Conservation (phyloP, 1,140 invertebrate species). For the Drosophila gunungcola region DNA sequence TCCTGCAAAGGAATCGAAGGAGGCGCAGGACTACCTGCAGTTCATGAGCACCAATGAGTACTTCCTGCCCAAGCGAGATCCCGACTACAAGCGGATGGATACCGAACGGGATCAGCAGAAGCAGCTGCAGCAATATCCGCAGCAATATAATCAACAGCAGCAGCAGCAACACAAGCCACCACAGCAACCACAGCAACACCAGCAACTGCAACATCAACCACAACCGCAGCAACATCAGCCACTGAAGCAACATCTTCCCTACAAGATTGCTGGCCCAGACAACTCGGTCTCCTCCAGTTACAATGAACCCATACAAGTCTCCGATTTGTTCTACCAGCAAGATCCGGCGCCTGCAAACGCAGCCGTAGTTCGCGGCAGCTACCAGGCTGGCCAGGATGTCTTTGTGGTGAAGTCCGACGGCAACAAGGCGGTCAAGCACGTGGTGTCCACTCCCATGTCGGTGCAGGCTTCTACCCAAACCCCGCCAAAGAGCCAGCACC, state of each 20-base stretch:
- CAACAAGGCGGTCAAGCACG: conserved; percentile 77
- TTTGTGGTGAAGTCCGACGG: conserved; percentile 80
- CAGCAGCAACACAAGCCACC: conserved; percentile 8
- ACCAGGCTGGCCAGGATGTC: conserved; percentile 71
- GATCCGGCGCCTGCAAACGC: conserved; percentile 62
- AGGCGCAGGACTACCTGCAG: conserved; percentile 73
- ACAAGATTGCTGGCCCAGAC: conserved; percentile 24
- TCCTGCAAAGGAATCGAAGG: conserved; percentile 48
- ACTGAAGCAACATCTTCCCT: conserved; percentile 14
- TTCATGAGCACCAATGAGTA: conserved; percentile 83
- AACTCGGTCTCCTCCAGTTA: conserved; percentile 58
- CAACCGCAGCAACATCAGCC: conserved; percentile 26
- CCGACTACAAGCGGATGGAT: conserved; percentile 72
- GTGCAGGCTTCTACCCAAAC: conserved; percentile 38
- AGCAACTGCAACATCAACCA: conserved; percentile 8
- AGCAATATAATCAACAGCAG: conserved; percentile 31
- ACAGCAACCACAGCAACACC: conserved; percentile 24
- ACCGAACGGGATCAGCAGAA: conserved; percentile 60
- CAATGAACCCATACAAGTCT: conserved; percentile 67
- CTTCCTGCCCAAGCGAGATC: conserved; percentile 72
- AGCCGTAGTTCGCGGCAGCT: conserved; percentile 75
- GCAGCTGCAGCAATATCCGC: conserved; percentile 38
- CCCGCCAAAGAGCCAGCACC: conserved; percentile 40
- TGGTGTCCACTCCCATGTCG: conserved; percentile 49
- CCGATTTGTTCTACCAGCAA: conserved; percentile 76